These are phyloP conservation scores for Pandemis cinnamomeana DNA, from an alignment of 2,888 invertebrate genomes.

Conservation along the genomic window DNA sequence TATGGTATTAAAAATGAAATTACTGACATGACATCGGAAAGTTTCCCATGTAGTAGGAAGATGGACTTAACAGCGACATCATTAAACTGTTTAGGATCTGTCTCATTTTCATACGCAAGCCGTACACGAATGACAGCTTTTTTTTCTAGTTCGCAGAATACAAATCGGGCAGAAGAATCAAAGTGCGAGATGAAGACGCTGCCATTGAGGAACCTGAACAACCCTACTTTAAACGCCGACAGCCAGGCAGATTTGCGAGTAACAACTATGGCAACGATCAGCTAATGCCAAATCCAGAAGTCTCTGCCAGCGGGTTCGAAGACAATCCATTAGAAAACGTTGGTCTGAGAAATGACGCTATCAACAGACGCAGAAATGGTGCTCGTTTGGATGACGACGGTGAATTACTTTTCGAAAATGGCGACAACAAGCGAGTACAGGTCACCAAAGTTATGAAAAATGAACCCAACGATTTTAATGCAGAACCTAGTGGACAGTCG, in stretches of 20 bases:
- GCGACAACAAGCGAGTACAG: slow-evolving; percentile 49
- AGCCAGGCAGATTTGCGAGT: slow-evolving; percentile 52
- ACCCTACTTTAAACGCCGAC: slow-evolving; percentile 41
- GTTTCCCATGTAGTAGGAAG: too few relatives aligned
- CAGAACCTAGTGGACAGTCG: slow-evolving; percentile 51
- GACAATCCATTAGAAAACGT: slow-evolving; percentile 17
- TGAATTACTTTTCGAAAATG: slow-evolving; percentile 56
- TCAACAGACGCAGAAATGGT: slow-evolving; percentile 41
- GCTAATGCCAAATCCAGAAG: slow-evolving; percentile 42
- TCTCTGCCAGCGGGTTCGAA: not conserved
- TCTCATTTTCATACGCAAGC: too few relatives aligned
- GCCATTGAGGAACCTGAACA: slow-evolving; percentile 44
- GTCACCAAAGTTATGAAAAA: slow-evolving; percentile 51
- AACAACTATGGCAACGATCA: slow-evolving; percentile 50
- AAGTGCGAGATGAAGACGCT: slow-evolving; percentile 49
- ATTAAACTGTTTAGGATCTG: too few relatives aligned
- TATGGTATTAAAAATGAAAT: too few relatives aligned
- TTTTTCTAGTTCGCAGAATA: slow-evolving; percentile 54
- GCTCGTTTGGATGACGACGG: slow-evolving; percentile 53
- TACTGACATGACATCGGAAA: too few relatives aligned
- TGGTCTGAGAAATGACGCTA: slow-evolving; percentile 4
- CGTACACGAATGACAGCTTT: not conserved
- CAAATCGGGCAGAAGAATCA: slow-evolving; percentile 49
- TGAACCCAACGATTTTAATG: slow-evolving; percentile 53
- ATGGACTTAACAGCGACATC: too few relatives aligned